Percentiles rank a stretch among this genome's conserved stretches.
Evolutionary conservation across 2,797 vertebrate species (phyloP).

Genomic region (Mallotus villosus): DNA sequence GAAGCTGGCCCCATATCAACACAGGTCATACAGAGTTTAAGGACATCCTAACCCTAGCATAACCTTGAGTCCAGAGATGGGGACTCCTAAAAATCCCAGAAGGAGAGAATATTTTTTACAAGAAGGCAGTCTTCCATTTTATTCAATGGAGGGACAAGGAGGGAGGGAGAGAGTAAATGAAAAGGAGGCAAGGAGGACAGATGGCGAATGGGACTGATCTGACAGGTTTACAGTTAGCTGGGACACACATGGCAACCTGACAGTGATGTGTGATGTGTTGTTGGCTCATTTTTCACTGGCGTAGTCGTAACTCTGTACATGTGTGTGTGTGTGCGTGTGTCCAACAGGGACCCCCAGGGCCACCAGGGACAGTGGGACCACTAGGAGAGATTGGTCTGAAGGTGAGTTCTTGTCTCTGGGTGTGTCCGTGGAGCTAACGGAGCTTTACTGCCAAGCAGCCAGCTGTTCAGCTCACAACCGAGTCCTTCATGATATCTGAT

Average conservation of each 20-base stretch:
- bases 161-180: not conserved
- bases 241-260: no score
- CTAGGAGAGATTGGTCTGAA: conserved; percentile 91
- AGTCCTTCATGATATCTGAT: conserved; percentile 41
- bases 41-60: no score
- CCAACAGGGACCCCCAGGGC: conserved; percentile 85
- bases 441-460: conserved; percentile 22
- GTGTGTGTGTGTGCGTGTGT: conserved; percentile 41
- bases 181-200: no score
- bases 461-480: conserved; percentile 36
- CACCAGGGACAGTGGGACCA: conserved; percentile 82
- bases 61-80: no score
- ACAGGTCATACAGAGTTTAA: no score
- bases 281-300: not conserved
- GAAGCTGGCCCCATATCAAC: no score
- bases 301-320: not conserved
- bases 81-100: no score
- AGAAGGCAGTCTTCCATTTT: no score
- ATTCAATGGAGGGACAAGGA: no score
- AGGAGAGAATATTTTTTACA: no score
- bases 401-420: conserved; percentile 67
- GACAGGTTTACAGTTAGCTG: no score
- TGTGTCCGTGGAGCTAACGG: conserved; percentile 7
- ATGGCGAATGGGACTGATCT: no score
- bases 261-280: not conserved